Base-by-base conservation (phyloP, 2,113 vertebrate genomes). In the Corythornis cristatus region DNA sequence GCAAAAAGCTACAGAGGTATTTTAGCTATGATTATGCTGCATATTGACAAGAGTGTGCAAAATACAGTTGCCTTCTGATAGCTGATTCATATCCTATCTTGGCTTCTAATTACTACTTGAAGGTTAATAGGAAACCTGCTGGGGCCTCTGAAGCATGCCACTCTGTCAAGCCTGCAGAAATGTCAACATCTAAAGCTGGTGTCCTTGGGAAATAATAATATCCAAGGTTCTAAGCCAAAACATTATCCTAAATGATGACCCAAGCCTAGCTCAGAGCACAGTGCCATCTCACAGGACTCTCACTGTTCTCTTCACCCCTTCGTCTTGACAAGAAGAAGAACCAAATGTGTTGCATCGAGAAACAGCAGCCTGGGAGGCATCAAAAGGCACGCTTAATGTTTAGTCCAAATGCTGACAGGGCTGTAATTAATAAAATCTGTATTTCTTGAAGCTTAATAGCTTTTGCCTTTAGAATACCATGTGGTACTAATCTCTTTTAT, bases 101-200 rank as follows among this genome's bases (percentile, higher is more conserved):
- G 54, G 58, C 68, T 93, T 60, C 85, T 89, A 83, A 89, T 91
- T 77, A 70, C 71, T 72, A 1, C 79, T 50, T 77, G 79, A 96
- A 96, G 93, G 91, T 91, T 95, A 94, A 93, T 82, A 93, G 64
- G 42, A 60, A 62, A 23, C 79, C 85, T 93, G 71, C 74, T 42
- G 58, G 66, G 62, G 50, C 42, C 67, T 50, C 53, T 57, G 89
- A 17, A 89, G 89, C 2, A 1, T 78, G 62, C 74, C 48, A 18
- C 0, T 1, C 31, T 86, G 25, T 74, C 56, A 61, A 67, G 73
- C 57, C 70, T 74, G 56, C 31, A 43, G 80, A 78, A 94, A 48
- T 22, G 26, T 18, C 71, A 85, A n/a, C 45, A 64, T 70, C 16
- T 42, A 37, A 37, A 73, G 37, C 54, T 64, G 78, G 40, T 67